Evolutionary conservation across 2,797 vertebrate species (phyloP), one percentile per base, ranked within the genome.

Genomic region (Eospalax fontanierii): DNA sequence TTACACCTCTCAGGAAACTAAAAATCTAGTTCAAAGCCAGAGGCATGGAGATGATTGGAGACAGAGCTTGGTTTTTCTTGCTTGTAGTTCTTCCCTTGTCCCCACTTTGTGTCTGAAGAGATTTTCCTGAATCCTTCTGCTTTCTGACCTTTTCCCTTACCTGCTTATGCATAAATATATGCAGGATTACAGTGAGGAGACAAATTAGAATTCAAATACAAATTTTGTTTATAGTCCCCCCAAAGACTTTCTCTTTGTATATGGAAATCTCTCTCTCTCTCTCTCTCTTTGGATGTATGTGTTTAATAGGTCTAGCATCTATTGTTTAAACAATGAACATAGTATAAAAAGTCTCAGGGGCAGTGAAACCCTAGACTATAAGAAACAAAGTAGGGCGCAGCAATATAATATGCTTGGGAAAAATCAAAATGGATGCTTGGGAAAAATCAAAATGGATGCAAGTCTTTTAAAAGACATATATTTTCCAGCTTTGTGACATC

Each of bases 11-110:
- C 43, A 71, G 15, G 65, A 74, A 70, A 76, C 33, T 74, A 46
- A 66, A 85, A 86, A 26, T 28, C 38, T 10, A 61, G 43, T 88
- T 57, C 38, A 57, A 85, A 75, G 9, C 35, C 14, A 70, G 82
- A 80, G 50, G n/a, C 80, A 82, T 70, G 28, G 35, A 63, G 63
- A 40, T 18, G 63, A 40, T 70, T 38, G 68, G 40, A 91, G 83
- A 73, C 18, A 54, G 78, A 91, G 54, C 66, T 96, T 30, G 28
- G n/a, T 40, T 95, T 95, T 90, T 90, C 66, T 91, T 61, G 54
- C 2, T 96, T 38, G 16, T 75, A 73, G 28, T 65, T 74, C 3
- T 10, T 80, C 35, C 35, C 43, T 83, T 91, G 68, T 89, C 21
- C 26, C 93, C 28, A 54, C 50, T 74, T 54, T 82, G 43, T 93